Percentiles rank a stretch among this genome's conserved stretches.
These are phyloP conservation scores for Opisthograptis luteolata DNA, from an alignment of 2,888 invertebrate species.

Conservation along the genomic window DNA sequence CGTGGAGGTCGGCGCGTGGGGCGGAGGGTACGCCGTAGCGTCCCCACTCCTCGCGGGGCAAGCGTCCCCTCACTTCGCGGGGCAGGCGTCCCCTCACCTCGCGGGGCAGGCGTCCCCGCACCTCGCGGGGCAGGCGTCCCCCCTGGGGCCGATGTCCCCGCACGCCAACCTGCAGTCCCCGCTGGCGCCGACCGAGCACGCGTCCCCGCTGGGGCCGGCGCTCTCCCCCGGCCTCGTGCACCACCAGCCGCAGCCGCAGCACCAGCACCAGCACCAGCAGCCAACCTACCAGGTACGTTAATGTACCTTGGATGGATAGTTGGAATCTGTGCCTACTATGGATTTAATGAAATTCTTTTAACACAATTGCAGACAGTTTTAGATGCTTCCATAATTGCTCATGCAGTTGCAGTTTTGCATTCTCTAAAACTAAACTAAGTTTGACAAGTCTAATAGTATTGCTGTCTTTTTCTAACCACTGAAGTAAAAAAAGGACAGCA, in stretches of 20 bases:
- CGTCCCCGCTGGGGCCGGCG: conserved; percentile 9
- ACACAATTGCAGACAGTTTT: too few species aligned
- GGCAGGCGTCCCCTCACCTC: conserved; percentile 20
- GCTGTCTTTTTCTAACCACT: too few species aligned
- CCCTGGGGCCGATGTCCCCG: conserved; percentile 37
- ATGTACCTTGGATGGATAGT: too few species aligned
- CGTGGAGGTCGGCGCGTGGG: conserved; percentile 17
- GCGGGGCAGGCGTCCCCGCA: conserved; percentile 33
- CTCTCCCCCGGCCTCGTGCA: conserved; percentile 10
- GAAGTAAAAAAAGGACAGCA: too few species aligned
- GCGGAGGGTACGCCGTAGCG: conserved; percentile 15
- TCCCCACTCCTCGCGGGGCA: conserved; percentile 25
- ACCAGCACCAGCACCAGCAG: conserved; percentile 3
- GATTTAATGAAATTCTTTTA: too few species aligned
- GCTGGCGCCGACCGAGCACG: conserved; percentile 18
- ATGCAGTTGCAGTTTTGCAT: too few species aligned
- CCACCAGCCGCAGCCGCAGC: background rate
- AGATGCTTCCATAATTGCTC: too few species aligned
- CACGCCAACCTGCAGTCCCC: conserved; percentile 31
- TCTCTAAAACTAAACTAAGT: too few species aligned
- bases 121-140: conserved; percentile 14
- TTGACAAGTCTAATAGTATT: too few species aligned
- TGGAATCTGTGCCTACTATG: too few species aligned
- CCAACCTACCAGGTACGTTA: conserved; percentile 22
- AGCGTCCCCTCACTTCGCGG: conserved; percentile 23